Base-by-base conservation (phyloP, 2,113 vertebrate species). In the Chamaetylas fuelleborni region DNA sequence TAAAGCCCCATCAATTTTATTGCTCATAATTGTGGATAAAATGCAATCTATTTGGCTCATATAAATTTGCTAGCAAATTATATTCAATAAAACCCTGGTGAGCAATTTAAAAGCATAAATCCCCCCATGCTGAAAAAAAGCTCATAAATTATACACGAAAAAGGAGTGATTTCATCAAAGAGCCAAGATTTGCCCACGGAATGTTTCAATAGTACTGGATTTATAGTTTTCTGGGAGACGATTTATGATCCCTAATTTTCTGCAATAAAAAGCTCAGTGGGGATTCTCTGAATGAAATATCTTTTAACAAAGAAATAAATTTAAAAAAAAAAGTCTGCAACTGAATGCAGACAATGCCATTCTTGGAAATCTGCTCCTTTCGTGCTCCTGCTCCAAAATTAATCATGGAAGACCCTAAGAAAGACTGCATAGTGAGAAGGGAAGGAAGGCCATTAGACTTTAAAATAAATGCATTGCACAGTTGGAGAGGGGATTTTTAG, bases 1-100 rank as follows among this genome's bases (percentile, higher is more conserved):
- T 97, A 97, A 97, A 97, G 94, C 94, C 84, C 83, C 94, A 96
- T 96, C 95, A 96, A 81, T 92, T 98, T 98, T 98, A 98, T 96
- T 97, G 93, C 96, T 97, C 95, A 97, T 97, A 97, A 98, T 97
- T 98, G 96, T 94, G 93, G 92, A 97, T 97, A 97, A 96, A 95
- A 96, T 97, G 96, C 96, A 97, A 96, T 97, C 97, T 95, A 96
- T 93, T 96, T 94, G 90, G 88, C 96, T 98, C 91, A 94, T 96
- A 97, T 98, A 98, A 98, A 98, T 97, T 97, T 95, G 74, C 97
- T 97, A 97, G 96, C 97, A 98, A 98, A 98, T 98, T 98, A 97
- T 96, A 90, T 93, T 97, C 96, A 96, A 88, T 98, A 97, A 98
- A 96, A 97, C 95, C 95, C 96, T 71, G 87, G 93, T 95, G 97